phyloP scores from a whole-genome alignment of 1,140 invertebrate genomes.

The Asbolus verrucosus region DNA sequence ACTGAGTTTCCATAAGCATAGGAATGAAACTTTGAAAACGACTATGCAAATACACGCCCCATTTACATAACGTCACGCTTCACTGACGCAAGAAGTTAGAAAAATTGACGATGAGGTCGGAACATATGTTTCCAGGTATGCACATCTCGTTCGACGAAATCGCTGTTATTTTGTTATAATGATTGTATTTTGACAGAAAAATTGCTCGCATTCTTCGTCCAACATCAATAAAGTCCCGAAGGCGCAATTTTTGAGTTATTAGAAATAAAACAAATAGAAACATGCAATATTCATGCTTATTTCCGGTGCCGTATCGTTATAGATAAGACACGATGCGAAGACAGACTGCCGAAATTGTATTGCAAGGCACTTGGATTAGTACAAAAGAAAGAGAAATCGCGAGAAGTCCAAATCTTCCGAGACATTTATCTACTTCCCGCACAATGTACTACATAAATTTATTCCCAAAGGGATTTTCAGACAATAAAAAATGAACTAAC shows the following conservation, averaged over 20 bases:
- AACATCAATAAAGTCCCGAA: constrained; percentile 21
- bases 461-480: constrained; percentile 34
- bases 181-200: constrained; percentile 16
- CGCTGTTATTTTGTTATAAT: constrained; percentile 32
- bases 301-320: not conserved
- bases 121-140: constrained; percentile 31
- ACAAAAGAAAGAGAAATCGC: constrained; percentile 41
- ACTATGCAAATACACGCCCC: constrained; percentile 33
- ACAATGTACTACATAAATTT: constrained; percentile 44
- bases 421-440: constrained; percentile 43
- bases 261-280: constrained; percentile 7
- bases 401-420: constrained; percentile 42
- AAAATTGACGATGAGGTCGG: constrained; percentile 19
- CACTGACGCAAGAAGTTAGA: constrained; percentile 37
- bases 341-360: constrained; percentile 26
- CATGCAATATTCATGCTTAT: constrained; percentile 13
- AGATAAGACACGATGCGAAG: constrained; percentile 31
- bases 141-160: constrained; percentile 31
- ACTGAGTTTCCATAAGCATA: constrained; percentile 17
- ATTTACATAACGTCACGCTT: constrained; percentile 37
- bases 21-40: constrained; percentile 31
- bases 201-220: constrained; percentile 1
- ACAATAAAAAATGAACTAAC: constrained; percentile 43
- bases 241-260: constrained; percentile 30
- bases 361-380: constrained; percentile 32